These are phyloP conservation scores for Nicator chloris DNA, from an alignment of 2,113 vertebrate species.

Conservation along the genomic window DNA sequence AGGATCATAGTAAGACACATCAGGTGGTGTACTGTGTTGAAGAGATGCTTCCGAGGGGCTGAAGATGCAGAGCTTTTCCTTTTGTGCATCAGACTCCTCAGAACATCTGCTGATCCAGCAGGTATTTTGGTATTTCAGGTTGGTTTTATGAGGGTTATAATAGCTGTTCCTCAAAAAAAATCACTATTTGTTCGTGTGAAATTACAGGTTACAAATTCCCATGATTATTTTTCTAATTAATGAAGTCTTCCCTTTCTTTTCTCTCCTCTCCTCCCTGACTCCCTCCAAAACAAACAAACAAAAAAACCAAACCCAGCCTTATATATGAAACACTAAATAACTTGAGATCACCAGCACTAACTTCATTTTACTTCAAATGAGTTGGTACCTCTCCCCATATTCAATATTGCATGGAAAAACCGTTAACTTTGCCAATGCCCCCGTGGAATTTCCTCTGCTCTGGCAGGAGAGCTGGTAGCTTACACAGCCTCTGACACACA, in stretches of 20 bases:
- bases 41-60: not conserved
- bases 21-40: not conserved
- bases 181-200: not conserved
- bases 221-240: not conserved
- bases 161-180: not conserved
- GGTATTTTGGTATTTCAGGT: not conserved
- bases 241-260: not conserved
- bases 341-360: not conserved
- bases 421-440: not conserved
- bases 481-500: not conserved
- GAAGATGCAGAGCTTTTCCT: not conserved
- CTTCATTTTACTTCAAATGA: not conserved
- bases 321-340: not conserved
- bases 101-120: not conserved
- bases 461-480: not conserved
- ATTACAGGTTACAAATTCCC: not conserved
- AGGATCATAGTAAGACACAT: not conserved
- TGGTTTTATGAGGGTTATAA: not conserved
- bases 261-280: not conserved
- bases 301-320: not conserved
- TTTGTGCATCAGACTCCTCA: not conserved
- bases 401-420: not conserved
- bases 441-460: not conserved
- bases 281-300: not conserved
- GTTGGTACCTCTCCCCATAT: not conserved